Evolutionary conservation across 2,113 vertebrate genomes (phyloP).

Genomic region (Trematocara unimaculatum): DNA sequence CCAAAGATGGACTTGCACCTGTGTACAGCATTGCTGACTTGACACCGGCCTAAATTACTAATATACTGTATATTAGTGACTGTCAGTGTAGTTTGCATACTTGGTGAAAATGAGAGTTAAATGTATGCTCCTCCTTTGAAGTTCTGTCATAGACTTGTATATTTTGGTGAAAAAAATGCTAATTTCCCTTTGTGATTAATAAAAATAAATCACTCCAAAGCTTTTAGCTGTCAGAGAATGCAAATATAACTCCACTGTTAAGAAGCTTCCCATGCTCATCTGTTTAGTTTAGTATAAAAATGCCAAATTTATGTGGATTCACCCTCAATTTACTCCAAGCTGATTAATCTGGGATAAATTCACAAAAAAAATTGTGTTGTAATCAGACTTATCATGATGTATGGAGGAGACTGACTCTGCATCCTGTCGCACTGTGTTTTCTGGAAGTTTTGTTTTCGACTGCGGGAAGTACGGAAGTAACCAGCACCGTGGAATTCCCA

Average conservation of each 20-base stretch:
- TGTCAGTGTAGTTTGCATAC: neutral
- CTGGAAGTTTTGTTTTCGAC: conserved; percentile 3
- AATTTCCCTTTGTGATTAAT: neutral
- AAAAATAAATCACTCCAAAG: neutral
- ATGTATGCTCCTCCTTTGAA: neutral
- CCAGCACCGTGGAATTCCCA: conserved; percentile 36
- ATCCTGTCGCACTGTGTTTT: conserved; percentile 22
- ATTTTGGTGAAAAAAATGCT: neutral
- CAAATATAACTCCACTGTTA: neutral
- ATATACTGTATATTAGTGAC: neutral
- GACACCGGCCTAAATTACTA: neutral
- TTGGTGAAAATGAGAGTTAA: neutral
- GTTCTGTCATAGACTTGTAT: neutral
- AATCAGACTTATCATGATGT: neutral
- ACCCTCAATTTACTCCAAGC: neutral
- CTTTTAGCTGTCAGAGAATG: neutral
- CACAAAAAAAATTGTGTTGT: neutral
- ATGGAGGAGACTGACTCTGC: neutral
- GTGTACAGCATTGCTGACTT: neutral
- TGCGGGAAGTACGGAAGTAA: conserved; percentile 38
- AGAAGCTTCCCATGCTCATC: neutral
- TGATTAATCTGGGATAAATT: neutral
- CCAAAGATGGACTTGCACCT: neutral
- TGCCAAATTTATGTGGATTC: neutral
- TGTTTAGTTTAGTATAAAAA: neutral